Percentiles rank a stretch among this genome's conserved stretches.
phyloP scores from a whole-genome alignment of 1,140 invertebrate species.

The Penaeus japonicus region DNA sequence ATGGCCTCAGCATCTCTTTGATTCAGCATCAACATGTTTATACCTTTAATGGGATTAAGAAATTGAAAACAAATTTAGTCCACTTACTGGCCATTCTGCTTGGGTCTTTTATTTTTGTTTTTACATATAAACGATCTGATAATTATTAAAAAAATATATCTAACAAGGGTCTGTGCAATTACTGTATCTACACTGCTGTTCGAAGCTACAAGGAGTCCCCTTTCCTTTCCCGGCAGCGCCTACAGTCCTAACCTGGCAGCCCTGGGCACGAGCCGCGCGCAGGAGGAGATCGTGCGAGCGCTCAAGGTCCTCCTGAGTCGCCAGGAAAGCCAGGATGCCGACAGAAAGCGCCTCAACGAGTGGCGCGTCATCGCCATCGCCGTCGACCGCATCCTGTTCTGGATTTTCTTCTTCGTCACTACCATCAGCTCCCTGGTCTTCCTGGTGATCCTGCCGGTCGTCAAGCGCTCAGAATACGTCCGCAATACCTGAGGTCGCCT shows the following conservation, averaged over 20 bases:
- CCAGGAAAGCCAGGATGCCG: constrained; percentile 63
- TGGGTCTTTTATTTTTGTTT: background rate
- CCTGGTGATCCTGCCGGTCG: constrained; percentile 66
- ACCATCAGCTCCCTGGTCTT: constrained; percentile 67
- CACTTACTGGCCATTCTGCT: background rate
- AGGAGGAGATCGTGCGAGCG: constrained; percentile 62
- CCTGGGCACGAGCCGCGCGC: constrained; percentile 45
- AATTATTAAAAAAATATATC: background rate
- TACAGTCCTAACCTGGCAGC: constrained; percentile 57
- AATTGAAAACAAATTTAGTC: background rate
- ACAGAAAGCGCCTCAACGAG: constrained; percentile 60
- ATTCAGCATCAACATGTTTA: too few relatives aligned
- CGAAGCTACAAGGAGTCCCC: background rate
- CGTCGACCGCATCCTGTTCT: constrained; percentile 71
- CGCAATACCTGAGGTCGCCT: constrained; percentile 54
- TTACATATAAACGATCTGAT: background rate
- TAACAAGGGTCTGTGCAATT: background rate
- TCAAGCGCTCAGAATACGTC: constrained; percentile 61
- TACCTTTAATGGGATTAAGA: background rate
- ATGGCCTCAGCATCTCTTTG: too few relatives aligned
- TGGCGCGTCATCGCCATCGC: constrained; percentile 65
- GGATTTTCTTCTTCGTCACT: constrained; percentile 69
- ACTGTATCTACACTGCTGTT: background rate
- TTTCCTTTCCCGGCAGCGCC: constrained; percentile 23
- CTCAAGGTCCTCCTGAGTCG: constrained; percentile 61